These are phyloP conservation scores for Phorcus lineatus DNA, from an alignment of 2,888 invertebrate species.

Conservation along the genomic window DNA sequence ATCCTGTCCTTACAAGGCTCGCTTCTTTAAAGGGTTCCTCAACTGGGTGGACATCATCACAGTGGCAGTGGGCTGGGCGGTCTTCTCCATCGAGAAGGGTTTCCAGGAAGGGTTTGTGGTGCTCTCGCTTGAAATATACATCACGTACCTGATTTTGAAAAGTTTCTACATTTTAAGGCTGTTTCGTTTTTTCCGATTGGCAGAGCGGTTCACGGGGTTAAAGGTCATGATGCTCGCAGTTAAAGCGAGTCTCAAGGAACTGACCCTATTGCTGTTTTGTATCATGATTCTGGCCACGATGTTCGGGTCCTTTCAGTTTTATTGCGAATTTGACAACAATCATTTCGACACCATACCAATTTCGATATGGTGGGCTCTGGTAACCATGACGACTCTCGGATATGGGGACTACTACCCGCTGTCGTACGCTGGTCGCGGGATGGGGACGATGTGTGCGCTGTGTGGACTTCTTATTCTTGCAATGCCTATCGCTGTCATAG, in stretches of 20 bases:
- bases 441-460: constrained; percentile 11
- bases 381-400: constrained; percentile 22
- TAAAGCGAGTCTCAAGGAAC: not conserved
- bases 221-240: constrained; percentile 19
- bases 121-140: not conserved
- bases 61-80: not conserved
- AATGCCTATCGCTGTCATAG: constrained; percentile 22
- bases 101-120: not conserved
- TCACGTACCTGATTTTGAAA: not conserved
- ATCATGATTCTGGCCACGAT: constrained; percentile 1
- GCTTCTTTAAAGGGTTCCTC: constrained; percentile 5
- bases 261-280: not conserved
- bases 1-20: not conserved
- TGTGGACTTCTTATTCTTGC: constrained; percentile 17
- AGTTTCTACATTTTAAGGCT: constrained; percentile 9
- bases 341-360: constrained; percentile 5
- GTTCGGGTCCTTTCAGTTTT: constrained; percentile 14
- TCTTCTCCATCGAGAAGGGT: not conserved
- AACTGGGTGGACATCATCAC: constrained; percentile 22
- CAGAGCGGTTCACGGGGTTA: not conserved
- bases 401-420: constrained; percentile 14
- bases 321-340: constrained; percentile 22
- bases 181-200: constrained; percentile 17
- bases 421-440: not conserved
- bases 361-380: constrained; percentile 21